Percentiles rank a stretch among this genome's conserved stretches.
Evolutionary conservation across 2,113 vertebrate species (phyloP).

Genomic region (Eubucco bourcierii): DNA sequence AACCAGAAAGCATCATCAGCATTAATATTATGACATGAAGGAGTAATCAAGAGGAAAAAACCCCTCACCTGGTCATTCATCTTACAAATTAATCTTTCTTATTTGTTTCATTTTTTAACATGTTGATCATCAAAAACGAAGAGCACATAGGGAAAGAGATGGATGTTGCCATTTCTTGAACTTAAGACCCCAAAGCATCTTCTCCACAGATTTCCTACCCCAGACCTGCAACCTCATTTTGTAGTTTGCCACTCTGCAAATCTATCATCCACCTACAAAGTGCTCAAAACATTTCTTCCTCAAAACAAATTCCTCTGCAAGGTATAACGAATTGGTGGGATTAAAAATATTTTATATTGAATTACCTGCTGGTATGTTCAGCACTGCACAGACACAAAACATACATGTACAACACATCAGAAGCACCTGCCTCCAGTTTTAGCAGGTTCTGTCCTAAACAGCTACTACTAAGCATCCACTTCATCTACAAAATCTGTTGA

Average conservation of each 20-base stretch:
- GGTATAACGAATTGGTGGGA: neutral
- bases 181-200: neutral
- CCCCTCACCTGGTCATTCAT: neutral
- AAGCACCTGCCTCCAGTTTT: neutral
- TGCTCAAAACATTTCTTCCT: neutral
- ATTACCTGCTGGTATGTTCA: neutral
- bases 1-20: neutral
- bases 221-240: too few species aligned
- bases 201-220: neutral
- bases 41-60: neutral
- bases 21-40: neutral
- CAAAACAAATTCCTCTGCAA: neutral
- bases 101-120: neutral
- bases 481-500: neutral
- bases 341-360: neutral
- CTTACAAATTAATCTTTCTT: neutral
- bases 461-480: neutral
- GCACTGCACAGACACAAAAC: neutral
- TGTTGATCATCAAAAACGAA: neutral
- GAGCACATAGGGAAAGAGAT: neutral
- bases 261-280: neutral
- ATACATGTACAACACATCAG: rapidly evolving
- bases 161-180: too few species aligned
- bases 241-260: neutral
- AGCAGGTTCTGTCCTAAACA: neutral